A percentile compares a stretch with the other conserved stretches of the same genome.
These are phyloP conservation scores for Schizopygopsis malacanthus DNA, from an alignment of 2,797 vertebrate genomes.

Conservation along the genomic window DNA sequence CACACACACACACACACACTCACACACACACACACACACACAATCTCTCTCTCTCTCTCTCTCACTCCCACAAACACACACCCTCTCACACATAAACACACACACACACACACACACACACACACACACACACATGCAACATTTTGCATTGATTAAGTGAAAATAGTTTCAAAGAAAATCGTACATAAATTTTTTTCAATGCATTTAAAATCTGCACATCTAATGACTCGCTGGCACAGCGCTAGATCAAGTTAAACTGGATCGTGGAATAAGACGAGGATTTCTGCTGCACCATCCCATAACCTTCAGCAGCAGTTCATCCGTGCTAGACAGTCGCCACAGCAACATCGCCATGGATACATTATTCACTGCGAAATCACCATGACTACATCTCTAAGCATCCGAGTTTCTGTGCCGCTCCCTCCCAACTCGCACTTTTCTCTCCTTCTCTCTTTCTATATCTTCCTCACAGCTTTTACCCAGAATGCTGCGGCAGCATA, in stretches of 20 bases:
- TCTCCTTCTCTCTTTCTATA: background rate
- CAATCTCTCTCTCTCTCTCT: too few relatives aligned
- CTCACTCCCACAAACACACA: too few relatives aligned
- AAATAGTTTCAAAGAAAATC: too few relatives aligned
- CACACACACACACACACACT: too few relatives aligned
- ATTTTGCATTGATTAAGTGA: too few relatives aligned
- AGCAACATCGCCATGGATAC: conserved; percentile 37
- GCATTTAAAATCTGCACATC: background rate
- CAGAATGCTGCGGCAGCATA: conserved; percentile 21
- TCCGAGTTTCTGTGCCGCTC: background rate
- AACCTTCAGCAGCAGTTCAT: conserved; percentile 16
- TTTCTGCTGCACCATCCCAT: background rate
- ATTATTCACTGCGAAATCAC: conserved; percentile 49
- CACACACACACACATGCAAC: too few relatives aligned
- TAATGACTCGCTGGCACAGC: background rate
- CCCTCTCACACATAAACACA: too few relatives aligned
- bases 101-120: too few relatives aligned
- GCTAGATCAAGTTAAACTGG: background rate
- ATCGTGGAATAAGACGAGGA: background rate
- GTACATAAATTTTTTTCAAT: background rate
- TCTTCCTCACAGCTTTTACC: conserved; percentile 11
- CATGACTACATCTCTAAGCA: conserved; percentile 42
- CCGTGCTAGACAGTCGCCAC: conserved; percentile 29
- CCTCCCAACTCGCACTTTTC: conserved; percentile 5
- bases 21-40: too few relatives aligned